Percentiles rank a stretch among this genome's conserved stretches.
phyloP scores from a whole-genome alignment of 2,113 vertebrate species.

The Anoplopoma fimbria region DNA sequence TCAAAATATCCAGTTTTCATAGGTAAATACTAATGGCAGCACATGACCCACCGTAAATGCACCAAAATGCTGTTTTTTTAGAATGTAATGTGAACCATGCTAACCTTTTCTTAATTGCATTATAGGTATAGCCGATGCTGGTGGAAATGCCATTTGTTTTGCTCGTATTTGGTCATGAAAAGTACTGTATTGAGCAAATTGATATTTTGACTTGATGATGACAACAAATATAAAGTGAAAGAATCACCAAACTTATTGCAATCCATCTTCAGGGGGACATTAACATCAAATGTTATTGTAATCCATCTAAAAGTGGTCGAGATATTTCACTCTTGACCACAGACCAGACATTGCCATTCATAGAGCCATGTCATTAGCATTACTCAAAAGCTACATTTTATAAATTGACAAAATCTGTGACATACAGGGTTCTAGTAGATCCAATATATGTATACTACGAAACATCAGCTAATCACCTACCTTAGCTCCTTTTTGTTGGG shows the following conservation, averaged over 20 bases:
- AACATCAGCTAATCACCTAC: slow-evolving; percentile 63
- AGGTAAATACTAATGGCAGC: background rate
- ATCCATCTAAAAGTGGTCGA: background rate
- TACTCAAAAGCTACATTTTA: too few relatives aligned
- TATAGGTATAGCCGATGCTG: background rate
- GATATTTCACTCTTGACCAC: background rate
- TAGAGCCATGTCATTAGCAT: background rate
- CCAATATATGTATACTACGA: background rate
- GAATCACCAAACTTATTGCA: background rate
- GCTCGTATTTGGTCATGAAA: background rate
- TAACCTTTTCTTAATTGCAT: background rate
- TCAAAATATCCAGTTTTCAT: background rate
- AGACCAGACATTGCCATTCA: background rate
- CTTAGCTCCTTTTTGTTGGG: slow-evolving; percentile 84
- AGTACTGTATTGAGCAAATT: background rate
- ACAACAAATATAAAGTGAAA: background rate
- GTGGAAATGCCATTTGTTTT: background rate
- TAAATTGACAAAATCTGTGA: background rate
- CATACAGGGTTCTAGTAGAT: background rate
- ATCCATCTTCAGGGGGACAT: background rate
- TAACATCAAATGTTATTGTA: background rate
- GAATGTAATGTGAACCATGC: background rate
- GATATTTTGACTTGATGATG: background rate
- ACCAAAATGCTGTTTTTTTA: background rate
- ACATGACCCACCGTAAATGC: too few relatives aligned